Conservation (phyloP, 2,888 invertebrate species). For the Idaea straminata region DNA sequence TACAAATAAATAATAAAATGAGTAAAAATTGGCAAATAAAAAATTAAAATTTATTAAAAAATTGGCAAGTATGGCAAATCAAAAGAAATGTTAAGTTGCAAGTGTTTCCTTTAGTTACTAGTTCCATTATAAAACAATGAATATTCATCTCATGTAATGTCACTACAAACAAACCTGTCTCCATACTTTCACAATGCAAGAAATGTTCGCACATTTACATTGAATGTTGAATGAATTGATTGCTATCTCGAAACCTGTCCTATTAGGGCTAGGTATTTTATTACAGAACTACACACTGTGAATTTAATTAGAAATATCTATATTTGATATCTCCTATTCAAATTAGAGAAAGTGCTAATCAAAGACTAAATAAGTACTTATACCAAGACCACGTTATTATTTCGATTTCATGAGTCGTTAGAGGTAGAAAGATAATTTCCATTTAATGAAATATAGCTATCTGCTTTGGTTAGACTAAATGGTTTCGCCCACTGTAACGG, state of each 20-base stretch:
- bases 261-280: neutral
- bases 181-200: constrained; percentile 9
- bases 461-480: too few species aligned
- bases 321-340: neutral
- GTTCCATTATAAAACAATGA: neutral
- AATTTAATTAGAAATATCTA: neutral
- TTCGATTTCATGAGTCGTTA: too few species aligned
- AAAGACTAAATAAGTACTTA: neutral
- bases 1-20: too few species aligned
- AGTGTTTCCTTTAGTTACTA: too few species aligned
- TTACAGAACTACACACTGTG: neutral
- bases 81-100: too few species aligned
- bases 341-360: neutral
- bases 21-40: too few species aligned
- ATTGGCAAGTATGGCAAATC: too few species aligned
- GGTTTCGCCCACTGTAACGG: too few species aligned
- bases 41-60: too few species aligned
- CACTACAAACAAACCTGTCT: neutral
- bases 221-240: constrained; percentile 3
- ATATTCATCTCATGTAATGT: neutral
- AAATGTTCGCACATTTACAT: neutral
- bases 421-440: too few species aligned
- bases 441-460: too few species aligned
- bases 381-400: too few species aligned
- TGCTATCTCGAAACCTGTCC: neutral